Evolutionary conservation across 2,888 invertebrate species (phyloP).

Genomic region (Eulithis prunata): DNA sequence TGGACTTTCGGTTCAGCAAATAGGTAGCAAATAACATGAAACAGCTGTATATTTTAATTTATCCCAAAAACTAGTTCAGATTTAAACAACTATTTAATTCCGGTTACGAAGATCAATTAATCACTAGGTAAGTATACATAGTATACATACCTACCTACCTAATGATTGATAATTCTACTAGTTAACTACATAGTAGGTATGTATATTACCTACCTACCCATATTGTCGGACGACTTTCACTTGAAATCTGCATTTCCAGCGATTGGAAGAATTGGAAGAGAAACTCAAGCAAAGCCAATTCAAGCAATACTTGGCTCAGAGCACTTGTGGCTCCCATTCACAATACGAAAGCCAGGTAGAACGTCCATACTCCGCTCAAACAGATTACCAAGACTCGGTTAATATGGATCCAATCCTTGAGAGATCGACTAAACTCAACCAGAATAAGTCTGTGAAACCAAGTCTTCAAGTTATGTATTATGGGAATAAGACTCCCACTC

Average conservation of each 20-base stretch:
- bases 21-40: too few relatives aligned
- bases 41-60: too few relatives aligned
- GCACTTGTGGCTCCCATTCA: slow-evolving; percentile 59
- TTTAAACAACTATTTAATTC: not conserved
- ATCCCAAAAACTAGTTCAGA: not conserved
- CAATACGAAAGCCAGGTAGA: slow-evolving; percentile 69
- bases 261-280: slow-evolving; percentile 74
- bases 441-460: slow-evolving; percentile 55
- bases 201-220: not conserved
- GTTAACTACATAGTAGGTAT: too few relatives aligned
- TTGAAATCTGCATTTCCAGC: slow-evolving; percentile 57
- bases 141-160: too few relatives aligned
- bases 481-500: slow-evolving; percentile 53
- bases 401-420: slow-evolving; percentile 53
- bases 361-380: slow-evolving; percentile 67
- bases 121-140: too few relatives aligned
- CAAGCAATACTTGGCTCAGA: slow-evolving; percentile 72
- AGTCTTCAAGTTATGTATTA: slow-evolving; percentile 71
- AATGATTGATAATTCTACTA: too few relatives aligned
- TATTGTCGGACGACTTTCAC: slow-evolving; percentile 47
- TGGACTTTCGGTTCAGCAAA: too few relatives aligned
- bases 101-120: slow-evolving; percentile 1
- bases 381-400: slow-evolving; percentile 51
- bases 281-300: slow-evolving; percentile 76
- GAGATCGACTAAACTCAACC: slow-evolving; percentile 45